phyloP scores from a whole-genome alignment of 2,113 vertebrate genomes.

The Alouatta palliata region DNA sequence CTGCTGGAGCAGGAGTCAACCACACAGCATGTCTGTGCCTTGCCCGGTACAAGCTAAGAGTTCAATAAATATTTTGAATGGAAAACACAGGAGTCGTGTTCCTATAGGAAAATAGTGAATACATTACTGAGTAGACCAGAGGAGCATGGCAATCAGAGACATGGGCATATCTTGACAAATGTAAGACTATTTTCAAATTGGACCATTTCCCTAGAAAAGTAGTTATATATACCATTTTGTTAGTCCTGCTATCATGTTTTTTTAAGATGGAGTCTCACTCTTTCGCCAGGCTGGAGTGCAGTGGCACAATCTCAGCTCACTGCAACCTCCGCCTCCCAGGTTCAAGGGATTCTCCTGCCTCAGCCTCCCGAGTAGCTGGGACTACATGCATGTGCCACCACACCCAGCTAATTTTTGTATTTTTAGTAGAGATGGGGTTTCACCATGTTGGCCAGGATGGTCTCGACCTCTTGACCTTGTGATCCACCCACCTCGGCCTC shows the following conservation, averaged over 20 bases:
- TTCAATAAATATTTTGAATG: neutral
- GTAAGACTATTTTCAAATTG: conserved; percentile 28
- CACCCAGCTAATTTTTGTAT: too few relatives aligned
- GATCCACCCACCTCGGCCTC: too few relatives aligned
- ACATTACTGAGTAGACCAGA: neutral
- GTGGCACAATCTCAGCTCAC: too few relatives aligned
- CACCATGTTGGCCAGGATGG: too few relatives aligned
- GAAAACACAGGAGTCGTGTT: neutral
- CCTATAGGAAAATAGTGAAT: neutral
- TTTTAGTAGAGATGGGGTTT: too few relatives aligned
- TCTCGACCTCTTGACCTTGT: too few relatives aligned
- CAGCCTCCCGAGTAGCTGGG: too few relatives aligned
- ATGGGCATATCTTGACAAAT: neutral
- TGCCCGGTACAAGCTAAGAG: too few relatives aligned
- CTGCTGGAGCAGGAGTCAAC: neutral
- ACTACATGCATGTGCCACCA: too few relatives aligned
- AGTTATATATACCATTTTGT: neutral
- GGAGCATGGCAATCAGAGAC: neutral
- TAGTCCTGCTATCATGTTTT: neutral
- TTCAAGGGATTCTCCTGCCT: too few relatives aligned
- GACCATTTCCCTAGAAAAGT: neutral
- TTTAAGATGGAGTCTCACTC: neutral
- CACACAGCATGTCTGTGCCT: neutral
- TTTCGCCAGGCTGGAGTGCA: too few relatives aligned
- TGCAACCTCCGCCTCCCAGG: too few relatives aligned